These are phyloP conservation scores for Platygyra sinensis DNA, from an alignment of 64 coral and sea anemone genomes.

Conservation along the genomic window DNA sequence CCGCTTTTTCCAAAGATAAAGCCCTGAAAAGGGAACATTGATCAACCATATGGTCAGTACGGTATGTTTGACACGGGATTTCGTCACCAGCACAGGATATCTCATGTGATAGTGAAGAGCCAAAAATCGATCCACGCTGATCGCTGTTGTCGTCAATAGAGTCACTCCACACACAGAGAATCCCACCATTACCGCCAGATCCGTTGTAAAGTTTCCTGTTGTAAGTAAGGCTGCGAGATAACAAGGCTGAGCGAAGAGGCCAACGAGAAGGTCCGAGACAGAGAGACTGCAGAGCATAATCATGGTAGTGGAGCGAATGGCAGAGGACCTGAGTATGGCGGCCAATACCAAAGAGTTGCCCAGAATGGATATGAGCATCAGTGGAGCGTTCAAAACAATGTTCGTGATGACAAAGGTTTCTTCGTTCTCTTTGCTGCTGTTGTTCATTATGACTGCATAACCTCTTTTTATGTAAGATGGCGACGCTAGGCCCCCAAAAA, in stretches of 20 bases:
- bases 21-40: background rate
- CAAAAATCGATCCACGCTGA: constrained; percentile 47
- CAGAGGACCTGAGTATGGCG: background rate
- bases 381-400: background rate
- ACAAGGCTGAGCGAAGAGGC: constrained; percentile 8
- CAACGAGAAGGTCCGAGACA: constrained; percentile 35
- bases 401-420: background rate
- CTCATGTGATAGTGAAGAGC: constrained; percentile 52
- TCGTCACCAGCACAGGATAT: constrained; percentile 29
- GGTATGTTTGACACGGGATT: constrained; percentile 13
- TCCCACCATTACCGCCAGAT: constrained; percentile 6
- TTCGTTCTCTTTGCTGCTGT: background rate
- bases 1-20: constrained; percentile 36
- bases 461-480: no score
- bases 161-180: constrained; percentile 38
- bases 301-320: constrained; percentile 6
- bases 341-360: constrained; percentile 22
- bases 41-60: constrained; percentile 33
- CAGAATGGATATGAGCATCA: constrained; percentile 14
- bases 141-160: constrained; percentile 23
- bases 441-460: no score
- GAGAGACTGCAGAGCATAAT: constrained; percentile 22
- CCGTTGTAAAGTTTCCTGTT: background rate
- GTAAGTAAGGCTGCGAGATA: background rate
- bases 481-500: no score